Evolutionary conservation across 2,888 invertebrate species (phyloP).

Genomic region (Muscina levida): DNA sequence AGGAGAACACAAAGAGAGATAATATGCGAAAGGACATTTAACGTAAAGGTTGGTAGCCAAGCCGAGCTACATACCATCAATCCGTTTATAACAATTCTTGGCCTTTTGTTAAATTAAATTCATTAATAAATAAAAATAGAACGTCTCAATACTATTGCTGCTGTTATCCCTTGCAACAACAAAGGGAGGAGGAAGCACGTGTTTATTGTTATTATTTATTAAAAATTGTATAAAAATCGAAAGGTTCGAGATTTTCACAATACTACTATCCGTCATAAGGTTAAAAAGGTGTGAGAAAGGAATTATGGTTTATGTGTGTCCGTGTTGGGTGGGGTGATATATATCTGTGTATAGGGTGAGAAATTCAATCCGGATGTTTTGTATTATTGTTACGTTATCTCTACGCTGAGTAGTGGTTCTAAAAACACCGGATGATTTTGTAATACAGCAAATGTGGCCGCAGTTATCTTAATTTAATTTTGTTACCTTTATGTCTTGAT

Average conservation of each 20-base stretch:
- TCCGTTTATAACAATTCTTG: not conserved
- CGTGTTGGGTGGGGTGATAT: not conserved
- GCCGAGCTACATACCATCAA: conserved; percentile 7
- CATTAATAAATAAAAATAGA: conserved; percentile 39
- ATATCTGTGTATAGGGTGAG: no score
- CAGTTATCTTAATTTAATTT: conserved; percentile 29
- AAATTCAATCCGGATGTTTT: conserved; percentile 2
- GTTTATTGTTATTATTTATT: conserved; percentile 21
- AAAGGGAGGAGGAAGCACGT: not conserved
- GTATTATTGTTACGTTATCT: not conserved
- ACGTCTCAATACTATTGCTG: not conserved
- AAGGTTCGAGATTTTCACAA: not conserved
- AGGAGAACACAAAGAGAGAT: not conserved
- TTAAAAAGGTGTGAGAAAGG: not conserved
- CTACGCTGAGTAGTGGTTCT: not conserved
- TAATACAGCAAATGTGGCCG: not conserved
- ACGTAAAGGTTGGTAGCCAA: no score
- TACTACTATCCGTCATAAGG: not conserved
- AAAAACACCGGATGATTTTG: not conserved
- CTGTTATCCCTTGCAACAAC: conserved; percentile 16
- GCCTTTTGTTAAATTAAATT: conserved; percentile 23
- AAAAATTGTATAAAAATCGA: not conserved
- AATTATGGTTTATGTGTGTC: not conserved
- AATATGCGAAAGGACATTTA: not conserved
- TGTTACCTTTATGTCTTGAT: not conserved